Evolutionary conservation across 2,888 invertebrate species (phyloP), one percentile per base, ranked within the genome.

Genomic region (Spilarctia lutea): DNA sequence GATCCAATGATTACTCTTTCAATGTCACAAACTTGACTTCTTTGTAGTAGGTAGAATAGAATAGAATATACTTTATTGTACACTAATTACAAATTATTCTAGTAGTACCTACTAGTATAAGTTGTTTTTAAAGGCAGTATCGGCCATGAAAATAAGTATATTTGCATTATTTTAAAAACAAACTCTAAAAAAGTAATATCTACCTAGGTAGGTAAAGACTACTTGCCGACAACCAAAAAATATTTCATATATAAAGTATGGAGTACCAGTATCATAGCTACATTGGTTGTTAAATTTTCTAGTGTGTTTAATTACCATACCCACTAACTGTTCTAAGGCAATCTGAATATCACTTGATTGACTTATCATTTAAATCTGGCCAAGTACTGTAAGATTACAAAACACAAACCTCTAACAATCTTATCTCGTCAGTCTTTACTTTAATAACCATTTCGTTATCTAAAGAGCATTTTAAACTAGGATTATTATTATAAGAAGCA

Each of bases 361-460:
- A 94, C 92, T 93, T 93, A 94, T 94, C 94, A 83, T 81, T 81
- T 65, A 77, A 87, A 94, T 94, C 91, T 85, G 67, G 79, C 71
- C 65, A 39, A 71, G 75, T 79, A 74, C 75, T 65, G 76, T 45
- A 69, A 73, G 24, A 78, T 73, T 63, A 71, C 66, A 68, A 69
- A 63, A 71, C 67, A 73, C 45, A 30, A 63, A 52, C 68, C 69
- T 39, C n/a, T 18, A 6, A 13, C 56, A 48, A 76, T 33, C 27
- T 4, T 8, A 52, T 8, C 48, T 48, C 68, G n/a, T 8, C 6
- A 56, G 60, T 16, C 10, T 27, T 20, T 27, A 7, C 0, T 63
- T 65, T n/a, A n/a, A 0, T 13, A 71, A 74, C 24, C 74, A 80
- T 75, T 75, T 65, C 75, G 8, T 6, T 8, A 56, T 71, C 60